phyloP scores from a whole-genome alignment of 2,113 vertebrate species.

The Melanocharis versteri region DNA sequence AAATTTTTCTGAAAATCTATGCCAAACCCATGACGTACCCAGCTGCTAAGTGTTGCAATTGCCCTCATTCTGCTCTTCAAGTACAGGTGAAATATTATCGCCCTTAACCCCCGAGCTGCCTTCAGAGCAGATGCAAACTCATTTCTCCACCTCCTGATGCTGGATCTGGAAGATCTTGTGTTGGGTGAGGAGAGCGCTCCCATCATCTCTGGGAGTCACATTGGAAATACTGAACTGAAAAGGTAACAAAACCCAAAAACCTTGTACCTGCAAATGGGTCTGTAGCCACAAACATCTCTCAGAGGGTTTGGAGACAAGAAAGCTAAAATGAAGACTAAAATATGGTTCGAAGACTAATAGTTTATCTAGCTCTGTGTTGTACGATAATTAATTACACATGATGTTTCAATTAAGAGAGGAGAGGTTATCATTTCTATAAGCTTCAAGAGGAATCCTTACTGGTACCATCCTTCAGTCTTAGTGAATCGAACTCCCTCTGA shows the following conservation, averaged over 20 bases:
- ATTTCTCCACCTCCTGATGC: neutral
- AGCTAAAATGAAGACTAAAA: neutral
- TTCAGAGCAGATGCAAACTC: neutral
- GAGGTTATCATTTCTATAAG: neutral
- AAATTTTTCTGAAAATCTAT: neutral
- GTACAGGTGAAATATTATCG: neutral
- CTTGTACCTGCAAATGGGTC: neutral
- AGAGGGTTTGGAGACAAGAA: neutral
- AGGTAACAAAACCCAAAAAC: neutral
- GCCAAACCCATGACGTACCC: neutral
- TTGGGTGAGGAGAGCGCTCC: neutral
- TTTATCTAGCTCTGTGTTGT: neutral
- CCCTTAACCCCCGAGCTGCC: fast-evolving
- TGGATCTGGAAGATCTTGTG: neutral
- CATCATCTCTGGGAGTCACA: neutral
- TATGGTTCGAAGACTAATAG: neutral
- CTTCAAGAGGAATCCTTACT: neutral
- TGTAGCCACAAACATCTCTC: neutral
- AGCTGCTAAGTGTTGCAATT: neutral
- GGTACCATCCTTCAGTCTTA: neutral
- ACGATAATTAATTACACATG: neutral
- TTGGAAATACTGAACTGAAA: neutral
- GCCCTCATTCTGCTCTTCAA: neutral
- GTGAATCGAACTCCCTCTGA: neutral
- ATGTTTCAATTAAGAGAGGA: neutral